Conservation (phyloP, 2,113 vertebrate genomes). For the Caranx ignobilis region DNA sequence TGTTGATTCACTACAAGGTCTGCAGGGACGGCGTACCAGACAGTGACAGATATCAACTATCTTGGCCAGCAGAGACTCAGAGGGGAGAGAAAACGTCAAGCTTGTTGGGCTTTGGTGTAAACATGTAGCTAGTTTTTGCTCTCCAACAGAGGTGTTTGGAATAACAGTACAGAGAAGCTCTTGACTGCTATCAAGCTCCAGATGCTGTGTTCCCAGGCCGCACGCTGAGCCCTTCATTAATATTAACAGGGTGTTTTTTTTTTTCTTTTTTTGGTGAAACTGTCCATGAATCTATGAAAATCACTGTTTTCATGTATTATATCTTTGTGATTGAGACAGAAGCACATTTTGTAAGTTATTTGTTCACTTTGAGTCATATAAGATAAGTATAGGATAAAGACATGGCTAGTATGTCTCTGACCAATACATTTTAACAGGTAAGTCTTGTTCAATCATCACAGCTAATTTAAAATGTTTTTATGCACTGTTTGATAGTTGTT, state of each 20-base stretch:
- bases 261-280: slow-evolving; percentile 7
- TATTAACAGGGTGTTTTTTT: slow-evolving; percentile 26
- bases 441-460: too few species aligned
- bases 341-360: neutral
- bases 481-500: too few species aligned
- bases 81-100: slow-evolving; percentile 32
- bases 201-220: slow-evolving; percentile 81
- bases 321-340: neutral
- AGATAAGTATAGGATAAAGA: neutral
- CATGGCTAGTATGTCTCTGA: too few species aligned
- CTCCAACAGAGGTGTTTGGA: slow-evolving; percentile 19
- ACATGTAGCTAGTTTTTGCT: slow-evolving; percentile 29
- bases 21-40: slow-evolving; percentile 53
- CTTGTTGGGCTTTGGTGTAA: slow-evolving; percentile 44
- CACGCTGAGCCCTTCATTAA: slow-evolving; percentile 69
- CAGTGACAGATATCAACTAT: slow-evolving; percentile 70
- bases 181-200: slow-evolving; percentile 68
- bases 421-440: neutral
- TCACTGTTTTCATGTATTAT: neutral
- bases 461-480: too few species aligned
- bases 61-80: slow-evolving; percentile 8
- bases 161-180: slow-evolving; percentile 36
- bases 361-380: neutral
- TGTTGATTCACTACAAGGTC: slow-evolving; percentile 75
- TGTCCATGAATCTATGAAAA: slow-evolving; percentile 7